A percentile compares a stretch with the other conserved stretches of the same genome.
phyloP scores from a whole-genome alignment of 1,140 invertebrate species.

The Heliothis subflexa region DNA sequence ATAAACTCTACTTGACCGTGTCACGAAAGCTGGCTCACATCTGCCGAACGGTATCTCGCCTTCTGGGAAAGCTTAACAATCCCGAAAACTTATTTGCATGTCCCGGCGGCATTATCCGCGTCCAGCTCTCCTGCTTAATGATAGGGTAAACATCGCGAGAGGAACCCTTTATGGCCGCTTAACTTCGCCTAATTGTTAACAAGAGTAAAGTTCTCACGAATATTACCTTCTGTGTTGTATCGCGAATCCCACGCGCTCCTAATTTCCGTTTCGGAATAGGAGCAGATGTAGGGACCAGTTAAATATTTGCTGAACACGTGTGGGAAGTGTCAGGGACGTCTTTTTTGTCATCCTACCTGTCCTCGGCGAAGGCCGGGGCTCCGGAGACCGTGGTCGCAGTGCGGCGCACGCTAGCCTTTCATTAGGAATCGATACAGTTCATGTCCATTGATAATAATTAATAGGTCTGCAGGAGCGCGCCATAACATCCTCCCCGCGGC shows the following conservation, averaged over 20 bases:
- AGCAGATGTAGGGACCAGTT: conserved; percentile 74
- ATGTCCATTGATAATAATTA: conserved; percentile 77
- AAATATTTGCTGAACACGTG: conserved; percentile 76
- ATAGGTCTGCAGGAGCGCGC: conserved; percentile 62
- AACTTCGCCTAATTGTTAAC: conserved; percentile 83
- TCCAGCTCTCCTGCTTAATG: conserved; percentile 75
- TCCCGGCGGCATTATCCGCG: conserved; percentile 77
- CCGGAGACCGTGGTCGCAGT: conserved; percentile 66
- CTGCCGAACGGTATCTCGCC: conserved; percentile 82
- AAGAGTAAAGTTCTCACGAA: conserved; percentile 81
- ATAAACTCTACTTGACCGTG: conserved; percentile 82
- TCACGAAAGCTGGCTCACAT: conserved; percentile 77
- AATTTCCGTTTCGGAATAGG: conserved; percentile 73
- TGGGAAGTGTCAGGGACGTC: conserved; percentile 62
- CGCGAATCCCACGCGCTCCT: conserved; percentile 79
- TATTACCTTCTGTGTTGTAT: conserved; percentile 75
- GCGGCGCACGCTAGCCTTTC: conserved; percentile 69
- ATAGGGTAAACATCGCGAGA: conserved; percentile 79
- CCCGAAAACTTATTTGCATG: conserved; percentile 82
- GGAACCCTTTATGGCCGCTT: conserved; percentile 75
- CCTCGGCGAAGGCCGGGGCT: conserved; percentile 55
- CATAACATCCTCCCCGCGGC: conserved; percentile 58
- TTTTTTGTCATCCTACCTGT: conserved; percentile 70
- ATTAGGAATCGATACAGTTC: conserved; percentile 79
- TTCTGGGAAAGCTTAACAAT: conserved; percentile 82